phyloP scores from a whole-genome alignment of 2,797 vertebrate genomes.

The Pachyuromys duprasi region DNA sequence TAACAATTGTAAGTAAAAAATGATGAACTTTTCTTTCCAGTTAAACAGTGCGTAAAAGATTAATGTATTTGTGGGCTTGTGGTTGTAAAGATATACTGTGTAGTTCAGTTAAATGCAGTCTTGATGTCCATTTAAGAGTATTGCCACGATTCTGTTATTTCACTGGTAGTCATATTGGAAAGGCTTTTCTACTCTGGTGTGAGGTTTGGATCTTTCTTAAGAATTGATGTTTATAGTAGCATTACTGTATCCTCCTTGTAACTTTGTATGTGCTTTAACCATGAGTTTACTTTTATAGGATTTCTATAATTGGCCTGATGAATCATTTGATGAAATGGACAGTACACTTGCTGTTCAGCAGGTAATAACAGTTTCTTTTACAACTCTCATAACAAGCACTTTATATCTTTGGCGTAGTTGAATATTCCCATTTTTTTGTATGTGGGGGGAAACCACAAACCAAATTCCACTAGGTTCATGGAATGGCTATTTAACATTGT shows the following conservation, averaged over 20 bases:
- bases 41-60: slow-evolving; percentile 43
- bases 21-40: background rate
- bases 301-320: slow-evolving; percentile 99
- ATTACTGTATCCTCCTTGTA: slow-evolving; percentile 3
- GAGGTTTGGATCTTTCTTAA: slow-evolving; percentile 42
- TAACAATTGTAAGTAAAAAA: slow-evolving; percentile 21
- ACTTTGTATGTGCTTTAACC: slow-evolving; percentile 64
- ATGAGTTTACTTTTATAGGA: slow-evolving; percentile 89
- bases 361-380: slow-evolving; percentile 87
- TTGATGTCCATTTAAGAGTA: background rate
- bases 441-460: background rate
- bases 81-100: slow-evolving; percentile 5
- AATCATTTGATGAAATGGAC: slow-evolving; percentile 99
- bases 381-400: slow-evolving; percentile 29
- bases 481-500: slow-evolving; percentile 44
- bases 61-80: slow-evolving; percentile 54
- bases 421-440: slow-evolving; percentile 33
- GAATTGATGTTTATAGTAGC: background rate
- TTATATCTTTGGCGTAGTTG: slow-evolving; percentile 25
- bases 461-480: slow-evolving; percentile 50
- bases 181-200: background rate
- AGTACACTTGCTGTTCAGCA: slow-evolving; percentile 98
- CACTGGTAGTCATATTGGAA: slow-evolving; percentile 18
- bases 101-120: slow-evolving; percentile 44
- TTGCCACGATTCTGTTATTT: background rate